Evolutionary conservation across 2,888 invertebrate genomes (phyloP), one percentile per base, ranked within the genome.

Genomic region (Leptothorax acervorum): DNA sequence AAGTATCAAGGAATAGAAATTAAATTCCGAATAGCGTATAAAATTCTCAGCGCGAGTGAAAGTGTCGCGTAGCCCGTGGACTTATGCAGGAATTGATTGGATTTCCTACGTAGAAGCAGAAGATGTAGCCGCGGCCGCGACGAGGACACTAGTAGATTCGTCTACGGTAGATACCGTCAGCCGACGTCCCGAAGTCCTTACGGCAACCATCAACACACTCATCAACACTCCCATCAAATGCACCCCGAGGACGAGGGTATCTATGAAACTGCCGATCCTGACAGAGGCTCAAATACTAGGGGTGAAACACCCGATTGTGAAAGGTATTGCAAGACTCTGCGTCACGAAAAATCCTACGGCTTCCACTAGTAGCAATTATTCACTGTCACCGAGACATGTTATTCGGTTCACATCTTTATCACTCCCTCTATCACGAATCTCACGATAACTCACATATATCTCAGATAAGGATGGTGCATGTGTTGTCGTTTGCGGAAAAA

Each of bases 261-360:
- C 93, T 98, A 98, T 95, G 98, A 98, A 96, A 97, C 97, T 93
- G 98, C 98, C 91, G 97, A 97, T 94, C 97, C 97, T 94, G 97
- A 97, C 93, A 96, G 96, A 94, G 96, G 96, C 93, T 95, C 95
- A 92, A 97, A 97, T 95, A 96, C 97, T 84, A 97, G 97, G 94
- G 97, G 97, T 88, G 98, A 98, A 95, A 97, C 97, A 89, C 98
- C 98, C 91, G 98, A 98, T 95, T 98, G 98, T 95, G 98, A 97
- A 96, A 98, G 98, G 98, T 98, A 94, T 93, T 92, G 91, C 92
- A 91, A 78, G 93, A 92, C 91, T 92, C 92, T 91, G 89, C 91
- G 90, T 90, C 87, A 86, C 82, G 86, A 86, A 83, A 76, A 83
- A 73, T 76, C 83, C n/a, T 66, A 68, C 78, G 82, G 90, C 87